A percentile compares a stretch with the other conserved stretches of the same genome.
phyloP scores from a whole-genome alignment of 2,888 invertebrate species.

The Onthophagus sagittarius region DNA sequence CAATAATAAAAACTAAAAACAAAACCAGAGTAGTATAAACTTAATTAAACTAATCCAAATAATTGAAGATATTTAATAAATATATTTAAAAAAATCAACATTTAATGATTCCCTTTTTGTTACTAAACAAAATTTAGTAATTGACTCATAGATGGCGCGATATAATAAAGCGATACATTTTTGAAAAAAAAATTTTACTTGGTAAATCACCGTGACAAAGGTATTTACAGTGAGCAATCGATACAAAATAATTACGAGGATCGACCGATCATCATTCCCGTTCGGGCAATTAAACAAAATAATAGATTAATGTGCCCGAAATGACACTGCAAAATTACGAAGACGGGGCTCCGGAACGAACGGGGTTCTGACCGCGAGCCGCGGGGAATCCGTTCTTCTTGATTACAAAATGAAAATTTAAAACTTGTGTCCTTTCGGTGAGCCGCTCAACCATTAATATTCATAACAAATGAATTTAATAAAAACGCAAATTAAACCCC shows the following conservation, averaged over 20 bases:
- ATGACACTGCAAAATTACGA: slow-evolving; percentile 13
- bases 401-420: slow-evolving; percentile 11
- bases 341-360: not conserved
- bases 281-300: slow-evolving; percentile 14
- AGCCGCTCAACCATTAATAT: slow-evolving; percentile 9
- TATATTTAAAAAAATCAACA: too few relatives aligned
- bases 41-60: too few relatives aligned
- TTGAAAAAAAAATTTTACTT: not conserved
- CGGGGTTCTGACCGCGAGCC: slow-evolving; percentile 1
- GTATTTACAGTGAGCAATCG: not conserved
- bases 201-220: slow-evolving; percentile 2
- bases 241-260: slow-evolving; percentile 4
- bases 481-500: too few relatives aligned
- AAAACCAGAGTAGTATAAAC: too few relatives aligned
- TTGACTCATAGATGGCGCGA: not conserved
- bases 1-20: too few relatives aligned
- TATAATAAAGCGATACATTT: not conserved
- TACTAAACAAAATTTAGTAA: too few relatives aligned
- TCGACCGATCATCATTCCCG: slow-evolving; percentile 10
- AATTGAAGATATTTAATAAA: too few relatives aligned
- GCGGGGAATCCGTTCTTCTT: slow-evolving; percentile 2
- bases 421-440: slow-evolving; percentile 3
- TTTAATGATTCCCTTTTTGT: too few relatives aligned
- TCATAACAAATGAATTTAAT: not conserved
- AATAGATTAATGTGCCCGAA: slow-evolving; percentile 16